A percentile compares a stretch with the other conserved stretches of the same genome.
These are phyloP conservation scores for Acropora tenuis DNA, from an alignment of 64 coral and sea anemone species.

Conservation along the genomic window DNA sequence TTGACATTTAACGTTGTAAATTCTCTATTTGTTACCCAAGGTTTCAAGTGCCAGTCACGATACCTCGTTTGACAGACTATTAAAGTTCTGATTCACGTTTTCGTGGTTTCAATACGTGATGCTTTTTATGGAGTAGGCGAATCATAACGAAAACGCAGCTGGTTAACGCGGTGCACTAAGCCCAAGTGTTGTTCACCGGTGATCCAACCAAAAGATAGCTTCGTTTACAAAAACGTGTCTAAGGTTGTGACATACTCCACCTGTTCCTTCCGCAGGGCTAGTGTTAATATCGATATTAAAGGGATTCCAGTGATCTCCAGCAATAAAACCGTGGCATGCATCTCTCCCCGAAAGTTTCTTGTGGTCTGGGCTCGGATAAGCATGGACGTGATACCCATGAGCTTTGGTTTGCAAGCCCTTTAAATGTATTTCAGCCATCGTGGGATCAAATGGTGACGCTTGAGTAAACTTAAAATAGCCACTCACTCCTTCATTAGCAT, in stretches of 20 bases:
- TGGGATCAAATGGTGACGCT: slow-evolving; percentile 80
- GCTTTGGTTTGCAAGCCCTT: slow-evolving; percentile 47
- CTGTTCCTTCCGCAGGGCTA: slow-evolving; percentile 75
- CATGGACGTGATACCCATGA: slow-evolving; percentile 78
- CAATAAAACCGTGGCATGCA: slow-evolving; percentile 24
- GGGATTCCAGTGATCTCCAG: slow-evolving; percentile 86
- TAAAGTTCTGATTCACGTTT: too few relatives aligned
- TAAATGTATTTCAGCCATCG: slow-evolving; percentile 42
- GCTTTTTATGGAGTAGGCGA: too few relatives aligned
- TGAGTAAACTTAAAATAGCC: slow-evolving; percentile 77
- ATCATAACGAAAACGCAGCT: too few relatives aligned
- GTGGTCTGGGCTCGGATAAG: slow-evolving; percentile 77
- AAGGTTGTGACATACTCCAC: neutral
- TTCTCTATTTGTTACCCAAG: too few relatives aligned
- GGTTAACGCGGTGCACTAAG: too few relatives aligned
- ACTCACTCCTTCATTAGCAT: slow-evolving; percentile 58
- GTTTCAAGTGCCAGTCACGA: too few relatives aligned
- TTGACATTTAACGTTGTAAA: too few relatives aligned
- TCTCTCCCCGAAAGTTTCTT: slow-evolving; percentile 16
- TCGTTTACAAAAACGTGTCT: neutral
- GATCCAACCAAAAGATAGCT: too few relatives aligned
- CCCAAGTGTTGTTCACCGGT: too few relatives aligned
- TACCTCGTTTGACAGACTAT: too few relatives aligned
- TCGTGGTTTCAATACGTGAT: too few relatives aligned
- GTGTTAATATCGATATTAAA: slow-evolving; percentile 57